Evolutionary conservation across 2,113 vertebrate genomes (phyloP).

Genomic region (Ochotona princeps): DNA sequence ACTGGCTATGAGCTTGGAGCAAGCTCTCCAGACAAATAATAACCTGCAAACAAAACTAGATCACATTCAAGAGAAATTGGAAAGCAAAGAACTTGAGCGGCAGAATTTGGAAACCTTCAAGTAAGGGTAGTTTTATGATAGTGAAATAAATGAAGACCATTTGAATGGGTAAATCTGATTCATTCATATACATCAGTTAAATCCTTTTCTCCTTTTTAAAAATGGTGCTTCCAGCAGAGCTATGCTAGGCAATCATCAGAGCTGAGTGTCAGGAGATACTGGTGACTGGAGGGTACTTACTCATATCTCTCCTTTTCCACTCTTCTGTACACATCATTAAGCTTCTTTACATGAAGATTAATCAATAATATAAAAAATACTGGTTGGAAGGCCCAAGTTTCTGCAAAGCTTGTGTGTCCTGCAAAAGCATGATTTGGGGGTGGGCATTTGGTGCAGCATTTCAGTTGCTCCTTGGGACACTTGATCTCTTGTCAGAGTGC

Average conservation of each 20-base stretch:
- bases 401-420: not conserved
- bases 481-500: no score
- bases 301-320: not conserved
- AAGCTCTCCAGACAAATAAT: conserved; percentile 80
- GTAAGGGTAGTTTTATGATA: conserved; percentile 67
- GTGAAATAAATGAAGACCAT: not conserved
- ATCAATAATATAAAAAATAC: not conserved
- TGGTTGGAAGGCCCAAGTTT: not conserved
- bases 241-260: not conserved
- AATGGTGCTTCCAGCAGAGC: not conserved
- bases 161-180: not conserved
- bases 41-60: conserved; percentile 80
- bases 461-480: no score
- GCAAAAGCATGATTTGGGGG: not conserved
- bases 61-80: conserved; percentile 73
- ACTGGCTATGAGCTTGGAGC: conserved; percentile 81
- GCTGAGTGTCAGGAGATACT: not conserved
- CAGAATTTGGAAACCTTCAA: conserved; percentile 77
- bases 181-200: not conserved
- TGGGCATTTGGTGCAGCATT: no score
- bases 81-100: conserved; percentile 79
- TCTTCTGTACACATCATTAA: not conserved
- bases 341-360: not conserved
- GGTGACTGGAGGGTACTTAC: no score
- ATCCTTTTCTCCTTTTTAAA: not conserved